A percentile compares a stretch with the other conserved stretches of the same genome.
Conservation (phyloP, 1,140 invertebrate genomes). For the Leptinotarsa defecta region DNA sequence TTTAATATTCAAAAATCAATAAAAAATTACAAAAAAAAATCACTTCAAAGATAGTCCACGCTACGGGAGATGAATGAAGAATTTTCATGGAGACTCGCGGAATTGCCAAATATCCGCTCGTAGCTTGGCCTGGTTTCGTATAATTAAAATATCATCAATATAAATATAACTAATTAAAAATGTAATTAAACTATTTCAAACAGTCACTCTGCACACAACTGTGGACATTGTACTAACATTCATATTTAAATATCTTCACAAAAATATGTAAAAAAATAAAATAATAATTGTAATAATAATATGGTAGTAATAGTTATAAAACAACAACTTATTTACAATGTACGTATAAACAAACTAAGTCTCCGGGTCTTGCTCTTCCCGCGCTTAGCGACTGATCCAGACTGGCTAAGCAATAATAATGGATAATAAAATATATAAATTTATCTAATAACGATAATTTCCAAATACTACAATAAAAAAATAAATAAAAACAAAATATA, state of each 20-base stretch:
- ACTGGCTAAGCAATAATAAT: conserved; percentile 44
- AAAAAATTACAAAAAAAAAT: conserved; percentile 54
- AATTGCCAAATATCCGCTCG: background rate
- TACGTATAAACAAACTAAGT: conserved; percentile 55
- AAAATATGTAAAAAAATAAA: conserved; percentile 60
- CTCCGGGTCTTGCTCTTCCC: conserved; percentile 32
- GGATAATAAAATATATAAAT: conserved; percentile 55
- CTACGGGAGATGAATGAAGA: conserved; percentile 8
- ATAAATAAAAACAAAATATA: conserved; percentile 55
- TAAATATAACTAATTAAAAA: conserved; percentile 55
- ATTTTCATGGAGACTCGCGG: background rate
- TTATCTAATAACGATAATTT: conserved; percentile 54
- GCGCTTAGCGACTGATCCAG: conserved; percentile 38
- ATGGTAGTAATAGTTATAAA: conserved; percentile 57
- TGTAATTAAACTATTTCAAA: conserved; percentile 54
- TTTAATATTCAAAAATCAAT: conserved; percentile 54
- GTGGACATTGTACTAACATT: conserved; percentile 58
- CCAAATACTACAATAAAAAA: conserved; percentile 52
- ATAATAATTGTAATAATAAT: conserved; percentile 56
- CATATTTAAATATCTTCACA: conserved; percentile 58
- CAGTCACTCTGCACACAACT: conserved; percentile 55
- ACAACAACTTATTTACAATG: conserved; percentile 58
- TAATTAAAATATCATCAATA: conserved; percentile 55
- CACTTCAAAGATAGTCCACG: conserved; percentile 38
- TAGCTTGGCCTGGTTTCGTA: conserved; percentile 32